Percentiles rank a stretch among this genome's conserved stretches.
phyloP scores from a whole-genome alignment of 2,888 invertebrate species.

The Sinohyriopsis cumingii region DNA sequence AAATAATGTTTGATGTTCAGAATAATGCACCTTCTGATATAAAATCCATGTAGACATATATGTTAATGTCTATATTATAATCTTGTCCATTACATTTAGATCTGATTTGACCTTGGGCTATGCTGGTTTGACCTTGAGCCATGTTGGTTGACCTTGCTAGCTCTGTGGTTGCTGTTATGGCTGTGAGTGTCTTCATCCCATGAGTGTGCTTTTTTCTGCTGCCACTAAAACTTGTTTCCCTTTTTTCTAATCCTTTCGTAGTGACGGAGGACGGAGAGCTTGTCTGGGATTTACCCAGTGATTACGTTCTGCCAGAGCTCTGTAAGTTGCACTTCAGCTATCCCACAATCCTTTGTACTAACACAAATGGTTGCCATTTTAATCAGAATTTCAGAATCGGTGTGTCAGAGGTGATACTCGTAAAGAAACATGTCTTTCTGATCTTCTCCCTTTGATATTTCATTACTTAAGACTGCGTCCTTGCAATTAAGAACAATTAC shows the following conservation, averaged over 20 bases:
- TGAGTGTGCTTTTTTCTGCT: constrained; percentile 49
- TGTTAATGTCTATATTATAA: constrained; percentile 5
- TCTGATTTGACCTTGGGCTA: background rate
- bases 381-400: too few species aligned
- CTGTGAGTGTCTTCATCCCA: background rate
- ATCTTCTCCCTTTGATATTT: too few species aligned
- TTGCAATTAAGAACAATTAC: too few species aligned
- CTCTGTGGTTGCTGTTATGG: too few species aligned
- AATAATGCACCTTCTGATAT: background rate
- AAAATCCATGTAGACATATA: constrained; percentile 4
- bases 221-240: constrained; percentile 57
- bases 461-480: too few species aligned
- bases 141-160: too few species aligned
- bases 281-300: constrained; percentile 58
- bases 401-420: too few species aligned
- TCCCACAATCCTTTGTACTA: constrained; percentile 6
- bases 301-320: constrained; percentile 59
- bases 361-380: background rate
- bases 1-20: too few species aligned
- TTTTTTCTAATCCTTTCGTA: constrained; percentile 57
- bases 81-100: constrained; percentile 5
- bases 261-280: constrained; percentile 64
- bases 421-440: too few species aligned
- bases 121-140: too few species aligned
- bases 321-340: constrained; percentile 50